Base-by-base conservation (phyloP, 2,113 vertebrate genomes). In the Strigops habroptila region DNA sequence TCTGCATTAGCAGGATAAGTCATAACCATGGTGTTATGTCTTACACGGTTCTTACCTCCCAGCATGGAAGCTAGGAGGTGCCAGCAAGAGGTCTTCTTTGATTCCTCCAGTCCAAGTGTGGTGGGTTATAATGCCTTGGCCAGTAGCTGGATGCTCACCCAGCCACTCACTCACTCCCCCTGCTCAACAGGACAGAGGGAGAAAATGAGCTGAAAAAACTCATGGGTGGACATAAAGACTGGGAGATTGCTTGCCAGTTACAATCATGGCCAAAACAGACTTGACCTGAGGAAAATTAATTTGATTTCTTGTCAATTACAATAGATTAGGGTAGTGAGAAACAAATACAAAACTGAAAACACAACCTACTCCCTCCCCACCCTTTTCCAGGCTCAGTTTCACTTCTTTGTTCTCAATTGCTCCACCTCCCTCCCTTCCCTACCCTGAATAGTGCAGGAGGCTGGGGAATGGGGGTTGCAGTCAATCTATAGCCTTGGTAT, bases 401-500 rank as follows among this genome's bases (percentile, higher is more conserved):
- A 31, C 14, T 80, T 43, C 31, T 79, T 80, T 3, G 3, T 67
- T 83, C 48, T 28, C 0, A 0, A 25, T 24, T 46, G 19, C 57
- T 41, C n/a, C 25, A 5, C 33, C 14, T 17, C 24, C 30, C 16
- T 59, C 18, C 13, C 43, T 13, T 28, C 57, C 51, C 18, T 30
- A n/a, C 24, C 18, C 25, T 0, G 4, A 49, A 48, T 0, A 0
- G 21, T 19, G 51, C 65, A 46, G 48, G 8, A 49, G 23, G 12
- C 11, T 37, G 18, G 25, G 22, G 31, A 43, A 53, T 6, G 6
- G 10, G 15, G 15, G 7, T 15, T 63, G 57, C 0, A 1, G 33
- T 70, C 60, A 28, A 9, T 37, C 62, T 9, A 11, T 43, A 37
- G 15, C 19, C n/a, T 59, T 23, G 24, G 6, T 53, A 51, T 30